These are phyloP conservation scores for Burhinus bistriatus DNA, from an alignment of 2,113 vertebrate genomes.

Conservation along the genomic window DNA sequence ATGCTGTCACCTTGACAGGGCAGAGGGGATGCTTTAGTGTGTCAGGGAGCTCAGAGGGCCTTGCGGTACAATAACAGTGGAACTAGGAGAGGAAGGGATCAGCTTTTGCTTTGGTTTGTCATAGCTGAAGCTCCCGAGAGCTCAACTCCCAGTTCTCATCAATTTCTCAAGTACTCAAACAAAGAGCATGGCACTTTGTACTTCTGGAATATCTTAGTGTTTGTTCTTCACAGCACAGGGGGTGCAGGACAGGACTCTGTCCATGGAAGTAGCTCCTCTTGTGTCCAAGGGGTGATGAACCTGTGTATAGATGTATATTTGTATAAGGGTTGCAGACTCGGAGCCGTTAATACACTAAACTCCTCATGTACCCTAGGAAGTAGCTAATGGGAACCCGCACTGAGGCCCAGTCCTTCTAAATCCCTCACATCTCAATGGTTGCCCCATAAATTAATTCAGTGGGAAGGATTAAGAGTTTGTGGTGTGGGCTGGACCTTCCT, in stretches of 20 bases:
- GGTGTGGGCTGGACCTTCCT: neutral
- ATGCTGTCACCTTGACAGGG: conserved; percentile 42
- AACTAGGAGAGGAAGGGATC: neutral
- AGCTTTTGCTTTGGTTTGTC: neutral
- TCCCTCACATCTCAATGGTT: neutral
- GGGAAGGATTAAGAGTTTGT: neutral
- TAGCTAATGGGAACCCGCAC: neutral
- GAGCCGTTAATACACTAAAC: neutral
- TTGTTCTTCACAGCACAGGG: neutral
- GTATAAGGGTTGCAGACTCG: neutral
- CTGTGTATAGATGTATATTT: neutral
- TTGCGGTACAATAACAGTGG: neutral
- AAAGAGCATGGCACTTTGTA: neutral
- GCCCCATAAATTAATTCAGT: neutral
- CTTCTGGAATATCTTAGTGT: neutral
- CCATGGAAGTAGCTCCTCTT: neutral
- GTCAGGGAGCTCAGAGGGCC: neutral
- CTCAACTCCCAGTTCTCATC: neutral
- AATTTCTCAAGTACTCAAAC: neutral
- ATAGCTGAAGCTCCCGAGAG: neutral
- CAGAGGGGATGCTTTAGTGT: neutral
- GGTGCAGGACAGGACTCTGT: neutral
- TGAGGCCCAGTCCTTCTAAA: neutral
- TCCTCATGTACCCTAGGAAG: neutral
- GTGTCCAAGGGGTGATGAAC: neutral